A percentile compares a stretch with the other conserved stretches of the same genome.
phyloP scores from a whole-genome alignment of 2,888 invertebrate genomes.

The Argyresthia albistria region DNA sequence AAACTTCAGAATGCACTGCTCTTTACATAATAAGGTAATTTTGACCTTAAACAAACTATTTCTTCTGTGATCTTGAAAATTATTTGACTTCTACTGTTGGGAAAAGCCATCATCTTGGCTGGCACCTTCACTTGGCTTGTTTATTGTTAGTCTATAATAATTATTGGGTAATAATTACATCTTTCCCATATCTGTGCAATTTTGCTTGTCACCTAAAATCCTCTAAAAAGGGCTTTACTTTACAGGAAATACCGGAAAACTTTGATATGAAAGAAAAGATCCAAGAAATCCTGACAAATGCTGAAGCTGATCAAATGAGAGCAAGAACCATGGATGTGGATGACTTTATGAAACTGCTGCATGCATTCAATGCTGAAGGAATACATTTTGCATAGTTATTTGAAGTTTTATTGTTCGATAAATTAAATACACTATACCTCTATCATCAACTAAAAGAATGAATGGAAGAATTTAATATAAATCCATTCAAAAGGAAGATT shows the following conservation, averaged over 20 bases:
- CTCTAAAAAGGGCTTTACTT: constrained; percentile 3
- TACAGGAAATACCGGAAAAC: constrained; percentile 80
- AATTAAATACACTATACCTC: not conserved
- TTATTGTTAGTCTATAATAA: too few species aligned
- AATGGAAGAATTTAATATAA: too few species aligned
- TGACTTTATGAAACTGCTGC: constrained; percentile 91
- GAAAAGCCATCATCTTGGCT: too few species aligned
- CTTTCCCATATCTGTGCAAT: too few species aligned
- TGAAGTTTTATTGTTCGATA: not conserved
- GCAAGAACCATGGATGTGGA: constrained; percentile 96
- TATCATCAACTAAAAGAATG: not conserved
- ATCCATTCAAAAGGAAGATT: too few species aligned
- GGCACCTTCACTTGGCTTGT: too few species aligned
- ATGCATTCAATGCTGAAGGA: constrained; percentile 92
- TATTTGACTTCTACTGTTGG: too few species aligned
- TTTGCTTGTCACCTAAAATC: too few species aligned
- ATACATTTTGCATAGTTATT: constrained; percentile 86
- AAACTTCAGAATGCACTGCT: constrained; percentile 92
- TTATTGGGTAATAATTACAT: too few species aligned
- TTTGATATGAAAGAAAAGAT: constrained; percentile 89
- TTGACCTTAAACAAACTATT: not conserved
- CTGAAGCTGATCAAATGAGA: constrained; percentile 81
- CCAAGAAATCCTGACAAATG: constrained; percentile 78
- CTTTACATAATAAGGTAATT: constrained; percentile 81
- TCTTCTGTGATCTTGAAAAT: not conserved